phyloP scores from a whole-genome alignment of 2,113 vertebrate genomes.

The Neogobius melanostomus region DNA sequence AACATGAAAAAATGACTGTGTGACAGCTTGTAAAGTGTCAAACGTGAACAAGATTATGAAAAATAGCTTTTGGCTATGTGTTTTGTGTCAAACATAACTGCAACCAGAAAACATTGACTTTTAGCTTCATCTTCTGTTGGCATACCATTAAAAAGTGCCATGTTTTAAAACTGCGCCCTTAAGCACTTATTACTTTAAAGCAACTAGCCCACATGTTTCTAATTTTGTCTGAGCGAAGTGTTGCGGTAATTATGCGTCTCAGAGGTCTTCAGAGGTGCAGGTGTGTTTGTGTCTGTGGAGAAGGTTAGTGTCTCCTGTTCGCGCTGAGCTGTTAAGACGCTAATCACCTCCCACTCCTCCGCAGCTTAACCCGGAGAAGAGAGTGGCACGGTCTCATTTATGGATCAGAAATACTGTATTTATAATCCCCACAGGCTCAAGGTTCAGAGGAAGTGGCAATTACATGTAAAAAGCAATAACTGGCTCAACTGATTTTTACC shows the following conservation, averaged over 20 bases:
- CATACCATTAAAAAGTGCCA: neutral
- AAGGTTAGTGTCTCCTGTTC: constrained; percentile 2
- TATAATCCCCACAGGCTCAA: constrained; percentile 1
- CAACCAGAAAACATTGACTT: neutral
- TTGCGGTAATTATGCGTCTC: neutral
- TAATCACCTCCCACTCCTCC: constrained; percentile 9
- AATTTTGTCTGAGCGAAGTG: neutral
- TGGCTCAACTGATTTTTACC: no score
- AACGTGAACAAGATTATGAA: no score
- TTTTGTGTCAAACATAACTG: neutral
- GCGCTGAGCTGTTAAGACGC: constrained; percentile 10
- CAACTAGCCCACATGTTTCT: neutral
- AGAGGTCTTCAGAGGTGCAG: neutral
- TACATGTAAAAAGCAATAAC: neutral
- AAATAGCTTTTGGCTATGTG: neutral
- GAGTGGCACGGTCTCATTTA: constrained; percentile 1
- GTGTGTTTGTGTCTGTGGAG: neutral
- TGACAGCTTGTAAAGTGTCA: no score
- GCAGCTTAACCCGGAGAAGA: constrained; percentile 4
- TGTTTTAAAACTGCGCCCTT: neutral
- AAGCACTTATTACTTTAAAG: neutral
- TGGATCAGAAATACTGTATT: constrained; percentile 3
- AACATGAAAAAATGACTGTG: no score
- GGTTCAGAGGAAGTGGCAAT: neutral
- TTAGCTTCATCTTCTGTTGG: neutral